phyloP scores from a whole-genome alignment of 2,797 vertebrate genomes.

The Gambelia wislizenii region DNA sequence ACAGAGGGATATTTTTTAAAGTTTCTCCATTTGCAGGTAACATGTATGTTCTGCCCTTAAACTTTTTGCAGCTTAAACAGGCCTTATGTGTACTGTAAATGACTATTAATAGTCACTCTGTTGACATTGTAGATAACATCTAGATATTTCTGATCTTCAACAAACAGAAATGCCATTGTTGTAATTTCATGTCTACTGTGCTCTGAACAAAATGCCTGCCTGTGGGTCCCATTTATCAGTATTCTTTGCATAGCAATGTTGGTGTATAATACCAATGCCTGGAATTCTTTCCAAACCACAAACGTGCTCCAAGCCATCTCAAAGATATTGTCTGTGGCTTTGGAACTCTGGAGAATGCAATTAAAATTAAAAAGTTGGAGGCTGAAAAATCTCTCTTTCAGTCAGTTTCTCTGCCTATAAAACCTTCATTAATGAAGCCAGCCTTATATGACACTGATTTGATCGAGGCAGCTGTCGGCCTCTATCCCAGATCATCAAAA shows the following conservation, averaged over 20 bases:
- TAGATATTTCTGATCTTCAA: background rate
- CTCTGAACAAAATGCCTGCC: constrained; percentile 46
- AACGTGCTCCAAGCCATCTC: constrained; percentile 65
- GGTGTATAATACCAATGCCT: constrained; percentile 71
- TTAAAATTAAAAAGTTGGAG: constrained; percentile 71
- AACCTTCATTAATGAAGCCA: constrained; percentile 66
- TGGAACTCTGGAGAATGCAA: constrained; percentile 70
- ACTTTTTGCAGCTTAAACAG: background rate
- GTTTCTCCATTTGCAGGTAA: background rate
- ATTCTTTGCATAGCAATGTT: constrained; percentile 69
- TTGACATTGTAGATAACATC: background rate
- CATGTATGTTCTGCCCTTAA: background rate
- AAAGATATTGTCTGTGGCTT: constrained; percentile 68
- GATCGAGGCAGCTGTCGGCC: constrained; percentile 63
- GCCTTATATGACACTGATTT: constrained; percentile 59
- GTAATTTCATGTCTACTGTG: constrained; percentile 2
- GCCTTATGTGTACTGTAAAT: background rate
- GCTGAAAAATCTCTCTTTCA: constrained; percentile 57
- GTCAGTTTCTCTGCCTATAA: constrained; percentile 36
- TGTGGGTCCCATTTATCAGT: constrained; percentile 57
- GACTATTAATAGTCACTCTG: background rate
- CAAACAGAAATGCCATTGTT: background rate
- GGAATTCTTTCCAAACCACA: constrained; percentile 80
- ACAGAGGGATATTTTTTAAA: background rate
- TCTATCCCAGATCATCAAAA: constrained; percentile 62